A percentile compares a stretch with the other conserved stretches of the same genome.
phyloP scores from a whole-genome alignment of 1,140 invertebrate species.

The Physella acuta region DNA sequence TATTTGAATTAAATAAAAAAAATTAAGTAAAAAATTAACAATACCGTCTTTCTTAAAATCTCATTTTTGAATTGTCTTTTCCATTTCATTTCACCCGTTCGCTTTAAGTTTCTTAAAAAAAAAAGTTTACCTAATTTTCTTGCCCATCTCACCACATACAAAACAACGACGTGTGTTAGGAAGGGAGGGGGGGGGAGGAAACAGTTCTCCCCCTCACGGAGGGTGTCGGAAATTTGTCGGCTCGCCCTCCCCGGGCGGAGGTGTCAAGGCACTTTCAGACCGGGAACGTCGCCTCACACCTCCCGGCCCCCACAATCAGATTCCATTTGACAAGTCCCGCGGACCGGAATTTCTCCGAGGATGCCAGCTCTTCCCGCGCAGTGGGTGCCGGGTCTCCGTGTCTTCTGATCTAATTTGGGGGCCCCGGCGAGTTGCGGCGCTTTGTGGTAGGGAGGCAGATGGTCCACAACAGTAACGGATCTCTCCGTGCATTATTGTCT shows the following conservation, averaged over 20 bases:
- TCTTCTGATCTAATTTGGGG: conserved; percentile 14
- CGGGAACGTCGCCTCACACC: conserved; percentile 16
- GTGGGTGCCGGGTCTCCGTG: neutral
- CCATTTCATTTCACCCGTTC: too few relatives aligned
- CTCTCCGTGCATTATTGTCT: neutral
- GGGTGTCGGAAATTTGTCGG: conserved; percentile 21
- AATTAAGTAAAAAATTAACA: too few relatives aligned
- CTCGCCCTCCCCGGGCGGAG: neutral
- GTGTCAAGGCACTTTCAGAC: conserved; percentile 14
- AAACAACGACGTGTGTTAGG: too few relatives aligned
- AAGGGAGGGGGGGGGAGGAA: too few relatives aligned
- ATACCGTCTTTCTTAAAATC: too few relatives aligned
- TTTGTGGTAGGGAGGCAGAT: conserved; percentile 1
- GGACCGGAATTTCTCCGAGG: conserved; percentile 3
- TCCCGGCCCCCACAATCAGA: neutral
- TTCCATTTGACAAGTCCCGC: conserved; percentile 7
- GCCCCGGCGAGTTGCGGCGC: neutral
- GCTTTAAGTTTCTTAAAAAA: too few relatives aligned
- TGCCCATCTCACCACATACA: too few relatives aligned
- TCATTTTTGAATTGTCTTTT: too few relatives aligned
- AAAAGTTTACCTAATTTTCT: too few relatives aligned
- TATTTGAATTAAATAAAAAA: too few relatives aligned
- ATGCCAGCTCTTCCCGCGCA: conserved; percentile 9
- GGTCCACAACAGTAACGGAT: neutral
- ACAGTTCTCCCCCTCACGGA: too few relatives aligned